Evolutionary conservation across 2,888 invertebrate species (phyloP), one percentile per base, ranked within the genome.

Genomic region (Philereme vetulata): DNA sequence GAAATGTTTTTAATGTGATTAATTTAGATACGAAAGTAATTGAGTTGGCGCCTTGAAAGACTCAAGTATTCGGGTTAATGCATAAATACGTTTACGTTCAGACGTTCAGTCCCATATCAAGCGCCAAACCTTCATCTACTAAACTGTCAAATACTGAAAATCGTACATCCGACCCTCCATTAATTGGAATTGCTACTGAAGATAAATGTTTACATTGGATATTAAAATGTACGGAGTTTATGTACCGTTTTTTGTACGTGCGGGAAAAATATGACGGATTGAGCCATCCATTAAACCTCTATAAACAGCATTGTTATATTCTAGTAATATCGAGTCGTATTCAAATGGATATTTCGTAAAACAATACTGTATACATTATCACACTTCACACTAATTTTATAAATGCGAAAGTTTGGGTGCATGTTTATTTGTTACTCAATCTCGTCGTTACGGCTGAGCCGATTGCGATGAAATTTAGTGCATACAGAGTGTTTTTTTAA

Each of bases 71-170:
- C 49, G 60, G 62, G 55, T 56, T 43, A 47, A 64, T 63, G 58
- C 58, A 60, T 64, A 66, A 66, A 68, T 65, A 65, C 59, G 63
- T 62, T 63, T 48, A 53, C 62, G 57, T 48, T 34, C 35, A 51
- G 53, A 38, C 51, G 60, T 65, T 60, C 59, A 64, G 66, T 59
- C 67, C 66, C 65, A 60, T 58, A 59, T 70, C 70, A 67, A 64
- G 62, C 59, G 59, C 58, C 65, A 60, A 60, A 70, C 67, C 67
- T 65, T 56, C 65, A 63, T 68, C 64, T 64, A 59, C 60, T 64
- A 63, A 68, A 64, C 65, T 68, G 66, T 67, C 68, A 65, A 65
- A 64, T 64, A 62, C 65, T 67, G 62, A 57, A 64, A 65, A 57
- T 65, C 56, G 60, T 56, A 60, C 59, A 56, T 62, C 64, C 67